These are phyloP conservation scores for Vanessa cardui DNA, from an alignment of 2,888 invertebrate genomes.

Conservation along the genomic window DNA sequence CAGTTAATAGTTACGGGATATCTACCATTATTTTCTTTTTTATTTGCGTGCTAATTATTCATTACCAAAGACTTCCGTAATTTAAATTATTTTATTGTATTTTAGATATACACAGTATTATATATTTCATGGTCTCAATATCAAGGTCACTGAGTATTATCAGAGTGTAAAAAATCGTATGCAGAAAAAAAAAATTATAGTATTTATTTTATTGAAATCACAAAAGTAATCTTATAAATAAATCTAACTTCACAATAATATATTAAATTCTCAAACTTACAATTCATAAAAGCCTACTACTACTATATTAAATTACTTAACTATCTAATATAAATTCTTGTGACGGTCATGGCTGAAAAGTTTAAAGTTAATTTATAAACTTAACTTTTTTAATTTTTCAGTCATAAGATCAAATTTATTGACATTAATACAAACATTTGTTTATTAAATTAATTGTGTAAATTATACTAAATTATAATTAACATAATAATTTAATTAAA, in stretches of 20 bases:
- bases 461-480: background rate
- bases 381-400: constrained; percentile 63
- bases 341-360: constrained; percentile 80
- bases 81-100: no score
- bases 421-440: background rate
- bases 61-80: no score
- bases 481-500: no score
- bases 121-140: no score
- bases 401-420: constrained; percentile 67
- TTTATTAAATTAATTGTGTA: constrained; percentile 13
- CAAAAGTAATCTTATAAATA: constrained; percentile 31
- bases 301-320: background rate
- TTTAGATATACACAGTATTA: no score
- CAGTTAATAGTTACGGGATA: no score
- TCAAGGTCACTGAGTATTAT: no score
- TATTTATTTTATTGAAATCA: constrained; percentile 28
- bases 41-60: no score
- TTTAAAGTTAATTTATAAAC: constrained; percentile 50
- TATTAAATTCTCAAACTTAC: background rate
- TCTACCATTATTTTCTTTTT: no score
- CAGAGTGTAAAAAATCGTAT: no score
- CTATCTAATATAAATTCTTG: constrained; percentile 9
- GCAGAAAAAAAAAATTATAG: background rate
- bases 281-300: no score
- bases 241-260: constrained; percentile 2